These are phyloP conservation scores for Ochlodes sylvanus DNA, from an alignment of 2,888 invertebrate genomes.

Conservation along the genomic window DNA sequence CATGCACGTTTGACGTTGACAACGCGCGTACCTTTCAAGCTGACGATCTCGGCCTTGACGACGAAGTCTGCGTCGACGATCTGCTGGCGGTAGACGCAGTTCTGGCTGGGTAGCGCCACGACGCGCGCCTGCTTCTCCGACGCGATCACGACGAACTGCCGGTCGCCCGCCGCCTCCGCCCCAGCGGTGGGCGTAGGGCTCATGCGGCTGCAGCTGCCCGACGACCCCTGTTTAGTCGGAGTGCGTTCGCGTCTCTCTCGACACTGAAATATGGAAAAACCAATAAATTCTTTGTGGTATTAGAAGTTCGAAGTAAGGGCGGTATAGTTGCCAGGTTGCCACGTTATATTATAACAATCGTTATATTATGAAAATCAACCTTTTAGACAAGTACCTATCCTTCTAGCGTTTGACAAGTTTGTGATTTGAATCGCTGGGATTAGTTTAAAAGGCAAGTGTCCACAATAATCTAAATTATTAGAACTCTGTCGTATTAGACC, in stretches of 20 bases:
- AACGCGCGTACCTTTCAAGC: constrained; percentile 90
- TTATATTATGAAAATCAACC: too few species aligned
- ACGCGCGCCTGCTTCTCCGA: constrained; percentile 98
- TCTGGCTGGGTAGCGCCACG: constrained; percentile 97
- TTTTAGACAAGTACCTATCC: too few species aligned
- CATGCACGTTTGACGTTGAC: too few species aligned
- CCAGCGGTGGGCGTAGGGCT: constrained; percentile 88
- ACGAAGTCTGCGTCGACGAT: constrained; percentile 97
- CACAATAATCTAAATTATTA: too few species aligned
- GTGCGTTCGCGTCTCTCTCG: constrained; percentile 79
- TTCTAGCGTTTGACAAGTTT: too few species aligned
- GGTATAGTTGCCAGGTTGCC: too few species aligned
- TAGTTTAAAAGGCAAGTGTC: too few species aligned
- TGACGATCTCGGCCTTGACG: constrained; percentile 96
- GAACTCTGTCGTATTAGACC: too few species aligned
- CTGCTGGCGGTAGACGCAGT: constrained; percentile 96
- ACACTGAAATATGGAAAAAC: constrained; percentile 51
- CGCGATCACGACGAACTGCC: constrained; percentile 96
- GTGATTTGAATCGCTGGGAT: too few species aligned
- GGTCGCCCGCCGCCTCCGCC: constrained; percentile 86
- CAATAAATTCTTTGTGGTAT: too few species aligned
- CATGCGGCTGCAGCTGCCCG: constrained; percentile 88
- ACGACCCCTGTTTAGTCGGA: constrained; percentile 86
- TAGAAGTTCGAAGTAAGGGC: not conserved
- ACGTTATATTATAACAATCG: too few species aligned